phyloP scores from a whole-genome alignment of 2,797 vertebrate genomes.

The Scyliorhinus canicula region DNA sequence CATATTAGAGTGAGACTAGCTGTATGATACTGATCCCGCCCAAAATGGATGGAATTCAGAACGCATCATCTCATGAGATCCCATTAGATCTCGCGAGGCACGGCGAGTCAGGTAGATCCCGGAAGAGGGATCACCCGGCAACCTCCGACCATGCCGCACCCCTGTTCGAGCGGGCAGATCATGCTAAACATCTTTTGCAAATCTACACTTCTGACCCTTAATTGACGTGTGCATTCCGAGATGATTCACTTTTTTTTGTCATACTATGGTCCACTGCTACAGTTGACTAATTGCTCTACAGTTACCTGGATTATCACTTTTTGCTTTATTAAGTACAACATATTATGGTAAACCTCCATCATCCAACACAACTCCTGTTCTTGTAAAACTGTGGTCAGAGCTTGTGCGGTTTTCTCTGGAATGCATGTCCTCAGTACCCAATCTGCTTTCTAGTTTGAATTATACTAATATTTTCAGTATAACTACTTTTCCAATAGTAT shows the following conservation, averaged over 20 bases:
- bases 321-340: neutral
- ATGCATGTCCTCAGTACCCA: neutral
- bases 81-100: too few species aligned
- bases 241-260: neutral
- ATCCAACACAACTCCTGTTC: neutral
- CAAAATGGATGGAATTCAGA: too few species aligned
- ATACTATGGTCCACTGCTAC: neutral
- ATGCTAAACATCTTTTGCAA: neutral
- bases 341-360: neutral
- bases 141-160: too few species aligned
- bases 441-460: neutral
- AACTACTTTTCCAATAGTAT: neutral
- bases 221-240: neutral
- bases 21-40: too few species aligned
- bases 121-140: too few species aligned
- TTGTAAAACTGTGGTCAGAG: neutral
- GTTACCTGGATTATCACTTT: neutral
- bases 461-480: neutral
- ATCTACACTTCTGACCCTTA: neutral
- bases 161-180: too few species aligned
- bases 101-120: too few species aligned
- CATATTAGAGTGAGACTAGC: too few species aligned
- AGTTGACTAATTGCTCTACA: neutral
- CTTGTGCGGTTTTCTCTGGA: neutral
- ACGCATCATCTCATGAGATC: too few species aligned